These are phyloP conservation scores for Sinocyclocheilus maitianheensis DNA, from an alignment of 2,113 vertebrate genomes.

Conservation along the genomic window DNA sequence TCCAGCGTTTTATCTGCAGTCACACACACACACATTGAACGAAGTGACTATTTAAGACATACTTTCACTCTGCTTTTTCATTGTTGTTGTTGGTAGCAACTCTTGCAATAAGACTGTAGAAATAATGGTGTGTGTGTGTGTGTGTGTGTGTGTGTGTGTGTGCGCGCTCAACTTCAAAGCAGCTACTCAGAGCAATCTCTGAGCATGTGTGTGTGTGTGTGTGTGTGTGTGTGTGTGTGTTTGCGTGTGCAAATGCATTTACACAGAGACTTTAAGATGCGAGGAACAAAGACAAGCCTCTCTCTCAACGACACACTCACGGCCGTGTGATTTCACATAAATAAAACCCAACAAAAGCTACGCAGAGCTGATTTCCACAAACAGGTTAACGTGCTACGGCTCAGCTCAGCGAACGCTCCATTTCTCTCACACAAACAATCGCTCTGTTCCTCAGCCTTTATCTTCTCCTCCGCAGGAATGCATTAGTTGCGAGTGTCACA, in stretches of 20 bases:
- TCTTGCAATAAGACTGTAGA: neutral
- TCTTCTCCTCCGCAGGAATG: constrained; percentile 58
- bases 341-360: neutral
- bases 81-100: neutral
- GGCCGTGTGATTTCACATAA: neutral
- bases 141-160: neutral
- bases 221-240: neutral
- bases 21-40: neutral
- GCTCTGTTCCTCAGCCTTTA: neutral
- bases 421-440: constrained; percentile 22
- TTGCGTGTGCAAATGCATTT: neutral
- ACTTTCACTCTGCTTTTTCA: neutral
- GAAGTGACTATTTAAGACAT: neutral
- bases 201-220: neutral
- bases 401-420: constrained; percentile 12
- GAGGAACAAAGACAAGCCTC: neutral
- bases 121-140: neutral
- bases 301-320: neutral
- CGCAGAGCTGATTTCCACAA: constrained; percentile 11
- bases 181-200: neutral
- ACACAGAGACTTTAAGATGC: neutral
- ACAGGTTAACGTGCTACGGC: constrained; percentile 18
- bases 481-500: constrained; percentile 76
- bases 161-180: neutral
- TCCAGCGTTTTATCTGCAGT: neutral